These are phyloP conservation scores for Phoebastria nigripes DNA, from an alignment of 2,797 vertebrate species.

Conservation along the genomic window DNA sequence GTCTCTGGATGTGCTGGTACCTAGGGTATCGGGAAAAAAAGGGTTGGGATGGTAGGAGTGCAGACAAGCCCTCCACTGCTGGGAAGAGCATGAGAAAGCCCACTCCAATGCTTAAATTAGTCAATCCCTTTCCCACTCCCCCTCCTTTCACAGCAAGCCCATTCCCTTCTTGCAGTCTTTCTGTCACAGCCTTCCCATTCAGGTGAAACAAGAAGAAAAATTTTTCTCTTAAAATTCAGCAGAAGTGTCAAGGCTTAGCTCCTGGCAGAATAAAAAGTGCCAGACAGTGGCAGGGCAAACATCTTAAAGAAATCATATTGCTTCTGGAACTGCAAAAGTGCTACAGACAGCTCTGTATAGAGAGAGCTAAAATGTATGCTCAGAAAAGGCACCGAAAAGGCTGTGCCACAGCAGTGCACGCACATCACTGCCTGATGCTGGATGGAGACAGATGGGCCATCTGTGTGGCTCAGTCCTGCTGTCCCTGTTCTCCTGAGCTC, in stretches of 20 bases:
- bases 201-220: conserved; percentile 27
- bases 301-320: conserved; percentile 17
- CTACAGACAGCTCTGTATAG: not conserved
- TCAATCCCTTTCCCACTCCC: not conserved
- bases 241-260: conserved; percentile 24
- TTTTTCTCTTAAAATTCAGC: conserved; percentile 41
- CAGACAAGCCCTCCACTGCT: not conserved
- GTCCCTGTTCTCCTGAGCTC: not conserved
- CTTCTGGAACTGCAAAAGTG: conserved; percentile 24
- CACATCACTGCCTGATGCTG: not conserved
- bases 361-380: not conserved
- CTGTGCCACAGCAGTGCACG: not conserved
- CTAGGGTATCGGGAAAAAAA: not conserved
- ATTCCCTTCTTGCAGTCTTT: not conserved
- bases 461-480: not conserved
- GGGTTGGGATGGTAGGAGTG: not conserved
- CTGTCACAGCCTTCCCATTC: not conserved
- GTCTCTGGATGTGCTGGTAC: not conserved
- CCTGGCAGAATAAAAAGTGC: conserved; percentile 38
- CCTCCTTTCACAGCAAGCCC: not conserved
- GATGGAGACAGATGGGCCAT: not conserved
- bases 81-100: not conserved
- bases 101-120: not conserved
- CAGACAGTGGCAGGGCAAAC: conserved; percentile 31
- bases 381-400: not conserved